These are phyloP conservation scores for Sycophila sp. DNA, from an alignment of 1,140 invertebrate genomes.

Conservation along the genomic window DNA sequence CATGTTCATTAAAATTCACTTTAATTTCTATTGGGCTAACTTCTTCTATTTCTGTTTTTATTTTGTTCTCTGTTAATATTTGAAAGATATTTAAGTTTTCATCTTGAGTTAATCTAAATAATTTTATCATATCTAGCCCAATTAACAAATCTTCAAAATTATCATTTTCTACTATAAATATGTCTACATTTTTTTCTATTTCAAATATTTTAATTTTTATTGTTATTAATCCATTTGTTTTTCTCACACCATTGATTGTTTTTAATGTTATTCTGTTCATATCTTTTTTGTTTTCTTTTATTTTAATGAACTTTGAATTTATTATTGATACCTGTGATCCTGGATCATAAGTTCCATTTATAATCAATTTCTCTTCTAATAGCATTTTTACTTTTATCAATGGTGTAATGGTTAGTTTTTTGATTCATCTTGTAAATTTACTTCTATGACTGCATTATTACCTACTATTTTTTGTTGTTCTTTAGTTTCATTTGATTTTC, in stretches of 20 bases:
- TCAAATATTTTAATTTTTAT: constrained; percentile 40
- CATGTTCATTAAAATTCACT: constrained; percentile 40
- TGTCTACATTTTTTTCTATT: constrained; percentile 31
- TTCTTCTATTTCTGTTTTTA: background rate
- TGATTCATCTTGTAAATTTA: constrained; percentile 28
- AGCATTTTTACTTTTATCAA: constrained; percentile 41
- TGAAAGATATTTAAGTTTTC: constrained; percentile 29
- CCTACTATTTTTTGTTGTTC: constrained; percentile 4
- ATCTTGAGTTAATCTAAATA: constrained; percentile 33
- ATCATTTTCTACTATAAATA: constrained; percentile 33
- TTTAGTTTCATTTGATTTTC: too few species aligned
- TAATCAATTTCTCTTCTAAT: constrained; percentile 39
- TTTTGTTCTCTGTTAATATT: background rate
- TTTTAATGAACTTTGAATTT: constrained; percentile 49
- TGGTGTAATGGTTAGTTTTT: constrained; percentile 32
- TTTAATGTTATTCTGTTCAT: constrained; percentile 2
- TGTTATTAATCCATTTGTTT: constrained; percentile 16
- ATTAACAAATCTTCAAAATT: constrained; percentile 39
- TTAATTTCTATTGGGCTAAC: background rate
- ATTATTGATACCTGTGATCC: constrained; percentile 49
- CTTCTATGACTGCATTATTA: constrained; percentile 31
- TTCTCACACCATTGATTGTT: constrained; percentile 35
- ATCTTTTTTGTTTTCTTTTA: constrained; percentile 23
- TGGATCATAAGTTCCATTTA: constrained; percentile 43
- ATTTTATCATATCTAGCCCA: constrained; percentile 34